Evolutionary conservation across 2,113 vertebrate species (phyloP).

Genomic region (Thomomys bottae): DNA sequence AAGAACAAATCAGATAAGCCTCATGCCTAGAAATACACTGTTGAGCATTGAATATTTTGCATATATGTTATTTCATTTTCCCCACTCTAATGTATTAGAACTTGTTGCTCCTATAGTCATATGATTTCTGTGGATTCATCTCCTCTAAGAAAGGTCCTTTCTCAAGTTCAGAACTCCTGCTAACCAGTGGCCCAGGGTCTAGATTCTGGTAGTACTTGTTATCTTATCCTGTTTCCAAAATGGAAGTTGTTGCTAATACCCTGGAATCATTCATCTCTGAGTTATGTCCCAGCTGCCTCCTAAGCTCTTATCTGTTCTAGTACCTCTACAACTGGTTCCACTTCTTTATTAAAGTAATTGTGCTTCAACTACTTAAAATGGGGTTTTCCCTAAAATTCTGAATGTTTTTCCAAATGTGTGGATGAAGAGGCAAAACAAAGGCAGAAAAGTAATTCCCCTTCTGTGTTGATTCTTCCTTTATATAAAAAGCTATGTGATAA

Average conservation of each 20-base stretch:
- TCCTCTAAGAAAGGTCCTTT: background rate
- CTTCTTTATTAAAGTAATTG: background rate
- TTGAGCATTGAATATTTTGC: background rate
- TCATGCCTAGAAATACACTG: background rate
- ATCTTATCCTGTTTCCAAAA: background rate
- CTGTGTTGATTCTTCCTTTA: background rate
- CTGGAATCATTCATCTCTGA: background rate
- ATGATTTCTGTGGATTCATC: background rate
- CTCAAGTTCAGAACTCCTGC: background rate
- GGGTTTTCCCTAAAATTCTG: background rate
- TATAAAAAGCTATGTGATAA: background rate
- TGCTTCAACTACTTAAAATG: background rate
- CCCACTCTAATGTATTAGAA: background rate
- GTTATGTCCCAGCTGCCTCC: background rate
- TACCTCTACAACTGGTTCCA: background rate
- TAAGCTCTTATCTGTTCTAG: background rate
- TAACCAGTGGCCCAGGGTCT: background rate
- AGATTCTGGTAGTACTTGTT: background rate
- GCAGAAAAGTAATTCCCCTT: background rate
- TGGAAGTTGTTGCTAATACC: background rate
- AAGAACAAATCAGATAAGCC: background rate
- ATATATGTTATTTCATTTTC: background rate
- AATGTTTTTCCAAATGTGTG: background rate
- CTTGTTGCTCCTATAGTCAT: background rate
- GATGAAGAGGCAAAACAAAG: background rate